phyloP scores from a whole-genome alignment of 1,140 invertebrate species.

The Apis laboriosa region DNA sequence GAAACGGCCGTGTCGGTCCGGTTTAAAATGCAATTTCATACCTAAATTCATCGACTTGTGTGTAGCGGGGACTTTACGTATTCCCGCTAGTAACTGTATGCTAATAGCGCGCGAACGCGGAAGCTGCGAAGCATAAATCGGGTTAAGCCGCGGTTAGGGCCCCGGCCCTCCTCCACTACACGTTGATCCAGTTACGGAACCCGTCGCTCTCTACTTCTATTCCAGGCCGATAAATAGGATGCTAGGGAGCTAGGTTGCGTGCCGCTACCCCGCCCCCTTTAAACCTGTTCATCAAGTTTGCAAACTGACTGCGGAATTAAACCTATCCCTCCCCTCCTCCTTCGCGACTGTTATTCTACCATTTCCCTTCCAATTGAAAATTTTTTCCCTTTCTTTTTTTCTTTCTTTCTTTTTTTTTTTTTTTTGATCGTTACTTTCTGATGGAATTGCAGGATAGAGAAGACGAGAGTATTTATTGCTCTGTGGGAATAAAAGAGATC shows the following conservation, averaged over 20 bases:
- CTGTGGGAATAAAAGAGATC: too few relatives aligned
- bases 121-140: constrained; percentile 55
- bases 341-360: too few relatives aligned
- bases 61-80: constrained; percentile 49
- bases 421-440: too few relatives aligned
- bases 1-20: constrained; percentile 11
- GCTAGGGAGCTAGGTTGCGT: neutral
- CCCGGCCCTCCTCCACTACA: constrained; percentile 3
- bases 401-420: too few relatives aligned
- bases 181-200: constrained; percentile 38
- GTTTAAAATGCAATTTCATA: constrained; percentile 58
- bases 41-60: constrained; percentile 59
- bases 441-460: too few relatives aligned
- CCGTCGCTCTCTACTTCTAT: constrained; percentile 14
- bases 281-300: constrained; percentile 24
- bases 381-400: too few relatives aligned
- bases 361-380: too few relatives aligned
- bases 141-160: constrained; percentile 56
- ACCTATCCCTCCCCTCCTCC: neutral
- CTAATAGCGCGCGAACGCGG: constrained; percentile 52
- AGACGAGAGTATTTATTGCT: too few relatives aligned
- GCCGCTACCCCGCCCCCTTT: neutral
- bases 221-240: constrained; percentile 25
- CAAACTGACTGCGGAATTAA: constrained; percentile 12
- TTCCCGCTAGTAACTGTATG: constrained; percentile 53